These are phyloP conservation scores for Phoenicopterus ruber DNA, from an alignment of 2,113 vertebrate species.

Conservation along the genomic window DNA sequence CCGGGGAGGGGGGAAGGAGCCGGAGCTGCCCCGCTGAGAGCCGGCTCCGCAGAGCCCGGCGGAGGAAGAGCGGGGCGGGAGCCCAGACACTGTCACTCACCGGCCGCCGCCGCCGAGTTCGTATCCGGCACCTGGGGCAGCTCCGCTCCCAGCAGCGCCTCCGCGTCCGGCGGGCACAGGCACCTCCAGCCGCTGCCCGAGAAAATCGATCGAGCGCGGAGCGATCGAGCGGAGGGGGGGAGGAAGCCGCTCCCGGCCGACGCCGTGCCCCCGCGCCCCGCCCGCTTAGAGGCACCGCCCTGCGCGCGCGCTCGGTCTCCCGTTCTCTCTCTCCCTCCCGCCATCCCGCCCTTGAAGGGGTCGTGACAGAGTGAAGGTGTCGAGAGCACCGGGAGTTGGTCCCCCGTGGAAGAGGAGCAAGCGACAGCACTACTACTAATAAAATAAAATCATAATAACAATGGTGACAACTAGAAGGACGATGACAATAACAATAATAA, in stretches of 20 bases:
- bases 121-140: neutral
- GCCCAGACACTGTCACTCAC: neutral
- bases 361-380: fast-evolving
- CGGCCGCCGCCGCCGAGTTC: neutral
- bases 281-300: neutral
- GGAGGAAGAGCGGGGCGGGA: neutral
- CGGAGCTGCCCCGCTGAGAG: neutral
- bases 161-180: neutral
- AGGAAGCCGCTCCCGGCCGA: fast-evolving
- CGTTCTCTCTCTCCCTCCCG: fast-evolving
- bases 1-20: neutral
- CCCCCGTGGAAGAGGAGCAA: fast-evolving
- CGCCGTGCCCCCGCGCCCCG: neutral
- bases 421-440: no score
- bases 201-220: neutral
- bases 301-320: fast-evolving
- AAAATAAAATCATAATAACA: no score
- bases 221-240: neutral
- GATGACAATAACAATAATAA: fast-evolving
- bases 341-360: fast-evolving
- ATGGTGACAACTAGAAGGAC: no score
- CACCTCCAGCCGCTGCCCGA: neutral
- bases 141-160: constrained; percentile 6
- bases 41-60: neutral
- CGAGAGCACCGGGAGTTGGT: fast-evolving